Percentiles rank a stretch among this genome's conserved stretches.
Evolutionary conservation across 2,797 vertebrate species (phyloP).

Genomic region (Hypotaenidia okinawae): DNA sequence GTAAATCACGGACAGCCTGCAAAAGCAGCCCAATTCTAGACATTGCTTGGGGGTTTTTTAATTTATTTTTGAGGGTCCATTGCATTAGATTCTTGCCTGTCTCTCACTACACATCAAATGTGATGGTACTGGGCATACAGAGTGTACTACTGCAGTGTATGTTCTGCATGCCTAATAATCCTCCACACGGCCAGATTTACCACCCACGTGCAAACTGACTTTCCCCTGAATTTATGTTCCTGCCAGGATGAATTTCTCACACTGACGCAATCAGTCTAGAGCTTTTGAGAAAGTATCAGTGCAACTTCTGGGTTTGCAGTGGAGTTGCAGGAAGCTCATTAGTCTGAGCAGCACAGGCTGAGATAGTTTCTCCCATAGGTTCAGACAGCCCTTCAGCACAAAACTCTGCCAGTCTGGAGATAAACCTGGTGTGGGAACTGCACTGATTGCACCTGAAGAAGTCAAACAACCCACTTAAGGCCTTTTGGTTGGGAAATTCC

Average conservation of each 20-base stretch:
- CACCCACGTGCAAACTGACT: background rate
- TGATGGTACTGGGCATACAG: background rate
- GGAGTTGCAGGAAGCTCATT: background rate
- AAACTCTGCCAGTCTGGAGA: background rate
- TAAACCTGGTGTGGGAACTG: background rate
- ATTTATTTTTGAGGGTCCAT: background rate
- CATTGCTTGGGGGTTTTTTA: no score
- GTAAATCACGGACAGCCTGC: background rate
- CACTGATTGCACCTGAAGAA: background rate
- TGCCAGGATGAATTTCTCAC: background rate
- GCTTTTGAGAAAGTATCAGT: background rate
- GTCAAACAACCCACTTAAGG: background rate
- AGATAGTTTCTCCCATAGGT: background rate
- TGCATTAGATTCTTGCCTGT: background rate
- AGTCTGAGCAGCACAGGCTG: background rate
- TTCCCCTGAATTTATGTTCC: background rate
- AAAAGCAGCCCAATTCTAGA: background rate
- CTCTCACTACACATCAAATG: background rate
- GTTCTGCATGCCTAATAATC: background rate
- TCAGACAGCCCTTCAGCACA: background rate
- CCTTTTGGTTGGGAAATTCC: background rate
- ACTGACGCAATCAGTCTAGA: background rate
- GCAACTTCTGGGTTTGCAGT: background rate
- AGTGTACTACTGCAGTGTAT: background rate
- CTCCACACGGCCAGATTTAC: background rate